A percentile compares a stretch with the other conserved stretches of the same genome.
phyloP scores from a whole-genome alignment of 2,113 vertebrate genomes.

The Megaleporinus macrocephalus region DNA sequence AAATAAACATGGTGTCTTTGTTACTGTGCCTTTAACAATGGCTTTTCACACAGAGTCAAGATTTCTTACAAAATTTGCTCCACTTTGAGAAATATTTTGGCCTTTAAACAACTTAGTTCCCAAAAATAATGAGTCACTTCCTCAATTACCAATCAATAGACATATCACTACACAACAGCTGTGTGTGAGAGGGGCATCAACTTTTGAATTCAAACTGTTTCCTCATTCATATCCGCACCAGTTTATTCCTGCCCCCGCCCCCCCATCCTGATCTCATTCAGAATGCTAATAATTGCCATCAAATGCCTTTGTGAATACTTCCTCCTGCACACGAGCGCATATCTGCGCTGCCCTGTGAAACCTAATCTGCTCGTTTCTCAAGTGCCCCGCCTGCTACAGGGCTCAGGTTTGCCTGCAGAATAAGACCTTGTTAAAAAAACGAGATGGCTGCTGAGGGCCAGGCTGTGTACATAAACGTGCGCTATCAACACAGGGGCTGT shows the following conservation, averaged over 20 bases:
- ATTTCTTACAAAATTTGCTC: no score
- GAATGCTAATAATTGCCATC: slow-evolving; percentile 54
- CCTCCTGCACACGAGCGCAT: slow-evolving; percentile 33
- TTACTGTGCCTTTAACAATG: no score
- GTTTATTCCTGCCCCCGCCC: no score
- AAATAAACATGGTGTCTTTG: no score
- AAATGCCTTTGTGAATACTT: slow-evolving; percentile 42
- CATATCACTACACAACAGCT: not conserved
- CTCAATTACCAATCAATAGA: not conserved
- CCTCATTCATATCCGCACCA: slow-evolving; percentile 18
- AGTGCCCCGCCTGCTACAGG: slow-evolving; percentile 25
- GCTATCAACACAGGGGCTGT: not conserved
- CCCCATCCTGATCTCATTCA: slow-evolving; percentile 37
- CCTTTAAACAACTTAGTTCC: not conserved
- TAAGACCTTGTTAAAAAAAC: slow-evolving; percentile 17
- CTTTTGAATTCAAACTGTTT: slow-evolving; percentile 11
- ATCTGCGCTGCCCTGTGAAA: slow-evolving; percentile 40
- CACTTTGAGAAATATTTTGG: no score
- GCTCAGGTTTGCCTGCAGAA: slow-evolving; percentile 38
- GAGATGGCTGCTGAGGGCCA: slow-evolving; percentile 5
- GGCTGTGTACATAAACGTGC: not conserved
- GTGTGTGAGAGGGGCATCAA: not conserved
- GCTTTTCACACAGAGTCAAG: no score
- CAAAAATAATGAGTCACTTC: not conserved
- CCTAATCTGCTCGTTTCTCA: slow-evolving; percentile 34